Conservation (phyloP, 2,888 invertebrate species). For the Neria commutata region DNA sequence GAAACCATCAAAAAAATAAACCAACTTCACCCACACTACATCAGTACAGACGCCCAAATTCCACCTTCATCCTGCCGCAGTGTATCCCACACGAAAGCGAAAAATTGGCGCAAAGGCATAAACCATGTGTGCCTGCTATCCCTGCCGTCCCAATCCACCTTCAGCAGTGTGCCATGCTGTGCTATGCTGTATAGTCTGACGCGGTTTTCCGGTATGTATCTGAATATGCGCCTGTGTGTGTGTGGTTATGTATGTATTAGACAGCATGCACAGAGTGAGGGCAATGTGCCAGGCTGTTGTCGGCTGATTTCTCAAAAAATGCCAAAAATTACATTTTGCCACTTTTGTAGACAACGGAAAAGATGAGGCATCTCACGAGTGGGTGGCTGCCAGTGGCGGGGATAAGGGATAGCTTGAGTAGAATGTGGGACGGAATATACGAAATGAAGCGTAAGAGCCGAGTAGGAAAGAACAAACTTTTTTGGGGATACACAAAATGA, state of each 20-base stretch:
- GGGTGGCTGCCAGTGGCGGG: neutral
- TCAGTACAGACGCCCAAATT: too few species aligned
- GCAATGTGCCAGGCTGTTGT: slow-evolving; percentile 4
- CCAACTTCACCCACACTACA: too few species aligned
- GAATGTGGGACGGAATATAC: slow-evolving; percentile 2
- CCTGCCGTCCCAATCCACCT: neutral
- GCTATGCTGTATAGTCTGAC: slow-evolving; percentile 10
- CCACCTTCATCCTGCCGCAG: neutral
- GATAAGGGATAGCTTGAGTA: neutral
- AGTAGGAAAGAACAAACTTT: neutral
- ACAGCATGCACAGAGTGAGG: neutral
- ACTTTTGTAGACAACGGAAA: slow-evolving; percentile 47
- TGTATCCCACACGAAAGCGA: too few species aligned
- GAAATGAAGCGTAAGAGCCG: neutral
- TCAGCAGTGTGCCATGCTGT: neutral
- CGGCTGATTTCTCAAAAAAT: slow-evolving; percentile 36
- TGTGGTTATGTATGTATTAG: neutral
- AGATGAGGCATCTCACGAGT: slow-evolving; percentile 34
- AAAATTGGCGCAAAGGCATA: neutral
- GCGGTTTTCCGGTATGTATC: neutral
- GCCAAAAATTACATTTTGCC: slow-evolving; percentile 53
- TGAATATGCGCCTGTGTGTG: neutral
- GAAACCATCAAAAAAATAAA: too few species aligned
- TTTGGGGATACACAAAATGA: neutral
- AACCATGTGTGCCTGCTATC: neutral